These are phyloP conservation scores for Heliocidaris tuberculata DNA, from an alignment of 35 echinoderm and acorn worm species.

Conservation along the genomic window DNA sequence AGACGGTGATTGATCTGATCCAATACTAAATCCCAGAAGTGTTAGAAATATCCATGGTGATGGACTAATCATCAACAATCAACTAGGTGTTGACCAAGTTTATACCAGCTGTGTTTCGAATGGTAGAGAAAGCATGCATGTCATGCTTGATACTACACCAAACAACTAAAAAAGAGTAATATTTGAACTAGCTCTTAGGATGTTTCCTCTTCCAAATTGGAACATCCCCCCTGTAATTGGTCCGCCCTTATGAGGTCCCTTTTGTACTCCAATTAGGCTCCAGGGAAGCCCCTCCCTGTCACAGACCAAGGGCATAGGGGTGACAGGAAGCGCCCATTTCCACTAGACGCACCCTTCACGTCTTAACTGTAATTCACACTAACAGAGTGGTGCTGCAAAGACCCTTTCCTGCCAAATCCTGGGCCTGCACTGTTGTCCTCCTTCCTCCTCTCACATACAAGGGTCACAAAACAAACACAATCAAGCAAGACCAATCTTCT, in stretches of 20 bases:
- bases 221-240: slow-evolving; percentile 30
- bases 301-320: background rate
- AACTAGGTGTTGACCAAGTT: background rate
- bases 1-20: background rate
- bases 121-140: background rate
- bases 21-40: background rate
- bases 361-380: background rate
- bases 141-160: background rate
- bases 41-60: background rate
- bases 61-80: background rate
- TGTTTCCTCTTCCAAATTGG: background rate
- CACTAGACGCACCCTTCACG: background rate
- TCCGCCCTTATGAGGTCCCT: background rate
- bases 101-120: background rate
- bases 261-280: slow-evolving; percentile 23
- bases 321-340: background rate
- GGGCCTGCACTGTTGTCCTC: background rate
- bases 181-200: slow-evolving; percentile 6
- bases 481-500: background rate
- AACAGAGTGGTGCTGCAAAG: background rate
- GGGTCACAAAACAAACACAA: slow-evolving; percentile 2
- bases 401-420: background rate
- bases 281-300: slow-evolving; percentile 10
- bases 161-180: background rate
- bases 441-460: background rate